Percentiles rank a stretch among this genome's conserved stretches.
phyloP scores from a whole-genome alignment of 2,797 vertebrate genomes.

The Cyprinella venusta region DNA sequence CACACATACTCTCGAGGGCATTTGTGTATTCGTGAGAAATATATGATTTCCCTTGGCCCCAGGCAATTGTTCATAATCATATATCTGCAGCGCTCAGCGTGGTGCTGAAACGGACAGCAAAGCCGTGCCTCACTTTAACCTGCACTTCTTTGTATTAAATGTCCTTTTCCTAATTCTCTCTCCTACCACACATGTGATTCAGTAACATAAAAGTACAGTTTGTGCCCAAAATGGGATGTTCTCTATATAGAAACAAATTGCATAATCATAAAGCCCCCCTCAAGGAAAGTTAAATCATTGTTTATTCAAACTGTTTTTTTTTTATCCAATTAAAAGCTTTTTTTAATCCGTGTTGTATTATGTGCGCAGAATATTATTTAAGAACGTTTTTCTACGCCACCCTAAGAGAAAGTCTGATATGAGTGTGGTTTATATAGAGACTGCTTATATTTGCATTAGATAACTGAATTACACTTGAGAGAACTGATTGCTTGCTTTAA shows the following conservation, averaged over 20 bases:
- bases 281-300: constrained; percentile 16
- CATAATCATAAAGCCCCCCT: constrained; percentile 11
- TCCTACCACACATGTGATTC: not conserved
- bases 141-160: not conserved
- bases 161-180: not conserved
- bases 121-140: constrained; percentile 28
- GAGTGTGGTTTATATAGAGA: constrained; percentile 3
- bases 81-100: not conserved
- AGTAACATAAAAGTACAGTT: not conserved
- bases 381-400: not conserved
- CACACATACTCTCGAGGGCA: not conserved
- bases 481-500: constrained; percentile 28
- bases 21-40: not conserved
- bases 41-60: not conserved
- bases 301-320: constrained; percentile 29
- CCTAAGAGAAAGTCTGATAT: constrained; percentile 1
- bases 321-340: constrained; percentile 1
- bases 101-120: constrained; percentile 59
- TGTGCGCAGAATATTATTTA: not conserved
- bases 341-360: constrained; percentile 30
- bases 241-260: not conserved
- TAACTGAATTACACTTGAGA: constrained; percentile 33
- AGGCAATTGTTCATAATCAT: not conserved
- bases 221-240: not conserved
- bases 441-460: constrained; percentile 10